Evolutionary conservation across 2,888 invertebrate genomes (phyloP).

Genomic region (Itoplectis maculator): DNA sequence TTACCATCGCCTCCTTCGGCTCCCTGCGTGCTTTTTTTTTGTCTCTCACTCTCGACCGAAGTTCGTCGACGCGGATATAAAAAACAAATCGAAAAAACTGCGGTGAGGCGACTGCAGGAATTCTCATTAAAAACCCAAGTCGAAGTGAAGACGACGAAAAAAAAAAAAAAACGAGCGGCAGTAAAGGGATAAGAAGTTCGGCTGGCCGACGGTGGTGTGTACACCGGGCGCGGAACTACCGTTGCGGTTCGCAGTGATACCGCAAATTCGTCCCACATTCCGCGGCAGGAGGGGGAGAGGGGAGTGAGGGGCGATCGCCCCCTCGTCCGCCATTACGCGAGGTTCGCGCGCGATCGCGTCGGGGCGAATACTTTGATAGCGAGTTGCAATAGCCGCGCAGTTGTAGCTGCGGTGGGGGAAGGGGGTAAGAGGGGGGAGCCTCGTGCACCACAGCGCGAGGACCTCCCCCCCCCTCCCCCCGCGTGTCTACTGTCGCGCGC

Average conservation of each 20-base stretch:
- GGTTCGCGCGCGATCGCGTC: conserved; percentile 1
- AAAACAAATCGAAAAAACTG: neutral
- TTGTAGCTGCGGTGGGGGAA: too few species aligned
- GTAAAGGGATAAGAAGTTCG: conserved; percentile 46
- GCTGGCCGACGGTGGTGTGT: conserved; percentile 41
- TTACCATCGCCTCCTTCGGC: neutral
- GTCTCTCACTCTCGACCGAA: neutral
- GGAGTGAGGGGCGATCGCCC: conserved; percentile 24
- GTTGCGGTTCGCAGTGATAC: conserved; percentile 51
- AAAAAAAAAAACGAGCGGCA: conserved; percentile 28
- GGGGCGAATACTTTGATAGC: conserved; percentile 33
- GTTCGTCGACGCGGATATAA: neutral
- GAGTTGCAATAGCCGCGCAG: neutral
- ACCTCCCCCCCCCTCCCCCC: neutral
- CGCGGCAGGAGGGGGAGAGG: too few species aligned
- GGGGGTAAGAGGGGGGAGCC: conserved; percentile 46
- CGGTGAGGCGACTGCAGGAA: neutral
- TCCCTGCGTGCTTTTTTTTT: too few species aligned
- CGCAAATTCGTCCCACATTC: conserved; percentile 71
- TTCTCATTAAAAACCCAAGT: conserved; percentile 44
- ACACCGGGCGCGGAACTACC: conserved; percentile 40
- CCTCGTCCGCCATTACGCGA: conserved; percentile 34
- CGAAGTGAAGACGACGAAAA: conserved; percentile 17
- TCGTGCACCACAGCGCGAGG: conserved; percentile 25
- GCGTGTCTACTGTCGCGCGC: conserved; percentile 9